These are phyloP conservation scores for Eulithis testata DNA, from an alignment of 2,888 invertebrate genomes.

Conservation along the genomic window DNA sequence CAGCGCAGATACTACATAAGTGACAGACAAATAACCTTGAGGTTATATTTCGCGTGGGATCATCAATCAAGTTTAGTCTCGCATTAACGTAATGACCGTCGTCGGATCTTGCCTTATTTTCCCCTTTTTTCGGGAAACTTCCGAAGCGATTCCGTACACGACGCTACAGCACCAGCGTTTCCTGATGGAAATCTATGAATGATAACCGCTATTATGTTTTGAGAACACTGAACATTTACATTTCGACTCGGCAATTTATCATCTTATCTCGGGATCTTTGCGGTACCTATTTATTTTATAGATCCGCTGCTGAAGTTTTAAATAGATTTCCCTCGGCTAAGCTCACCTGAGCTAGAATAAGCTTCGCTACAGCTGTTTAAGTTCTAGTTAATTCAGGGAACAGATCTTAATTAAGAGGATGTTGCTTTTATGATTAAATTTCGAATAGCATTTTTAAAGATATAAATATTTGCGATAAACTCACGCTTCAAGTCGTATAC, in stretches of 20 bases:
- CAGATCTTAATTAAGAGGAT: slow-evolving; percentile 50
- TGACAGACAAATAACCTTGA: slow-evolving; percentile 32
- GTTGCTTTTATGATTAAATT: slow-evolving; percentile 6
- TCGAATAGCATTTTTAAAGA: no score
- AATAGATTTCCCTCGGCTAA: slow-evolving; percentile 59
- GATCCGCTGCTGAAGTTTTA: slow-evolving; percentile 51
- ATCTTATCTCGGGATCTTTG: slow-evolving; percentile 57
- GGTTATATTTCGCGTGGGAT: slow-evolving; percentile 42
- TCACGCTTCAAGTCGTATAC: background rate
- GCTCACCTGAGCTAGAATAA: slow-evolving; percentile 51
- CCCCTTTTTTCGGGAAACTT: slow-evolving; percentile 64
- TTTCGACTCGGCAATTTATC: slow-evolving; percentile 65
- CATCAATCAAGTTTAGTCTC: slow-evolving; percentile 84
- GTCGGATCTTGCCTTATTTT: slow-evolving; percentile 82
- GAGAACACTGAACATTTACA: slow-evolving; percentile 54
- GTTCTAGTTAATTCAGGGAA: slow-evolving; percentile 50
- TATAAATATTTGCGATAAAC: background rate
- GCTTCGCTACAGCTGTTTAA: slow-evolving; percentile 55
- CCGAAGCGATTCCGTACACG: slow-evolving; percentile 77
- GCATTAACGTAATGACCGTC: slow-evolving; percentile 83
- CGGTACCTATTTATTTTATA: slow-evolving; percentile 51
- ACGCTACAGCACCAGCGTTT: slow-evolving; percentile 66
- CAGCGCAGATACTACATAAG: slow-evolving; percentile 14
- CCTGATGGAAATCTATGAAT: slow-evolving; percentile 80
- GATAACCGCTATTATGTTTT: slow-evolving; percentile 62